Percentiles rank a stretch among this genome's conserved stretches.
Conservation (phyloP, 2,113 vertebrate genomes). For the Scomber scombrus region DNA sequence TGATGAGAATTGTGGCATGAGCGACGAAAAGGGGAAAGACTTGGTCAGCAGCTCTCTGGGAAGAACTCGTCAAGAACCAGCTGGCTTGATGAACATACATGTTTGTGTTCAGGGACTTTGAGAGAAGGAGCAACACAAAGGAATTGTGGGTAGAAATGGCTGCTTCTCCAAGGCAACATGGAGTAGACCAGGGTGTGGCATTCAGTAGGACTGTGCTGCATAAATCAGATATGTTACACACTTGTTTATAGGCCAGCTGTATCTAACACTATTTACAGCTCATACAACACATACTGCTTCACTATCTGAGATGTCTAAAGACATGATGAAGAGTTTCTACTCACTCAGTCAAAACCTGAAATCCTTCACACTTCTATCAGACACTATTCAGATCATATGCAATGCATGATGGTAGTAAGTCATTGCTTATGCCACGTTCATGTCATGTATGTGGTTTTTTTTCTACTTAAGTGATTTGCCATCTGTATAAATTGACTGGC, state of each 20-base stretch:
- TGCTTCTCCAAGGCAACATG: constrained; percentile 31
- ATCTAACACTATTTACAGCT: neutral
- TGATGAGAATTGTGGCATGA: too few relatives aligned
- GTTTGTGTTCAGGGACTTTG: neutral
- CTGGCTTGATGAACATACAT: too few relatives aligned
- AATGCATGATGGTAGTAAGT: too few relatives aligned
- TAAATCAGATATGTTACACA: constrained; percentile 14
- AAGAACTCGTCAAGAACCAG: too few relatives aligned
- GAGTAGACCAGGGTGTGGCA: neutral
- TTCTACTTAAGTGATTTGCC: neutral
- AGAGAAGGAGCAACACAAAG: neutral
- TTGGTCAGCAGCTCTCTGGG: too few relatives aligned
- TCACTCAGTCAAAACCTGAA: neutral
- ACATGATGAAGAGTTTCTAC: neutral
- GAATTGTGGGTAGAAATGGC: constrained; percentile 1
- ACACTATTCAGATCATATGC: neutral
- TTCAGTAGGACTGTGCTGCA: constrained; percentile 14
- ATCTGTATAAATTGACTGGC: too few relatives aligned
- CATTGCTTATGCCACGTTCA: neutral
- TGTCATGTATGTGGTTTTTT: neutral
- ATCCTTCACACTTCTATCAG: constrained; percentile 7
- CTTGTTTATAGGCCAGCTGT: neutral
- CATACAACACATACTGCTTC: constrained; percentile 15
- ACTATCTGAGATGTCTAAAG: neutral
- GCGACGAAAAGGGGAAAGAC: too few relatives aligned